Conservation (phyloP, 1,140 invertebrate genomes). For the Lepidurus couesii region DNA sequence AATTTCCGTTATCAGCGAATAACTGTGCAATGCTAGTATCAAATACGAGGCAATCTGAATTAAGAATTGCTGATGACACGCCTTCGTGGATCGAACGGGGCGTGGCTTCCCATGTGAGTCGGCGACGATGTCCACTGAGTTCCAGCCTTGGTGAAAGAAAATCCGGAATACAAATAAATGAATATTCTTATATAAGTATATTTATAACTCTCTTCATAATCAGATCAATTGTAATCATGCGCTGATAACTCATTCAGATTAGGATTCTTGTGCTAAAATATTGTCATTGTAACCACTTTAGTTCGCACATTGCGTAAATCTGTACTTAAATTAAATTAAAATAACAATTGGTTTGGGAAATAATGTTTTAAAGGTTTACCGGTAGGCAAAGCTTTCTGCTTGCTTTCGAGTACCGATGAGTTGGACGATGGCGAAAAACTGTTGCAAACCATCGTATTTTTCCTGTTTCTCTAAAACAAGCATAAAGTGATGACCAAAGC, state of each 20-base stretch:
- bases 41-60: constrained; percentile 97
- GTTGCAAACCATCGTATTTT: constrained; percentile 93
- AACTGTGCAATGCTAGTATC: constrained; percentile 96
- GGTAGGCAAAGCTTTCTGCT: constrained; percentile 97
- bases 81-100: constrained; percentile 98
- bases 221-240: no score
- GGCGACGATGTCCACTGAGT: constrained; percentile 84
- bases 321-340: no score
- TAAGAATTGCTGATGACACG: constrained; percentile 94
- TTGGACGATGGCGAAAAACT: constrained; percentile 99
- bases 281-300: no score
- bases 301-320: no score
- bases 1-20: constrained; percentile 98
- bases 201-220: no score
- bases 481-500: constrained; percentile 99
- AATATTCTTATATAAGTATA: no score
- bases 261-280: no score
- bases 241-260: no score
- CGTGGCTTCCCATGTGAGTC: constrained; percentile 98
- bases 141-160: constrained; percentile 64
- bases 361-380: constrained; percentile 51
- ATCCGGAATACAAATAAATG: background rate
- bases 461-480: constrained; percentile 98
- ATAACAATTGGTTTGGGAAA: no score
- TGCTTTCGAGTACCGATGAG: constrained; percentile 97